Base-by-base conservation (phyloP, 2,888 invertebrate genomes). In the Chelonus formosanus region DNA sequence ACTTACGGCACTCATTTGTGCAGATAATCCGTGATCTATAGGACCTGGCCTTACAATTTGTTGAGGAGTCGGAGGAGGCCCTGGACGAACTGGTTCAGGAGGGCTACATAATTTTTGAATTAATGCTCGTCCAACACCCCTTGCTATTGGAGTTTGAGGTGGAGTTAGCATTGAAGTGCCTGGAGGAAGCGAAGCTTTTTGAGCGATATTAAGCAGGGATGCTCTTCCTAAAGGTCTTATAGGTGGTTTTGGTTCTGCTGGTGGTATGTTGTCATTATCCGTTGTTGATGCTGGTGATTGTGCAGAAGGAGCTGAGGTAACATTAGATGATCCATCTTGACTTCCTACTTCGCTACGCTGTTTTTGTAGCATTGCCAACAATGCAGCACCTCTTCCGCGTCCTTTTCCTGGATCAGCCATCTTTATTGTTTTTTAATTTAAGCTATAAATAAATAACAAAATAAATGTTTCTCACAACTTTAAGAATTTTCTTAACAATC, bases 391-490 rank as follows among this genome's bases (percentile, higher is more conserved):
- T 7, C 60, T 35, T 4, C 60, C 60, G 40, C 31, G 20, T 6
- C 60, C 43, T 50, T n/a, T 20, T 31, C 60, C 50, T 8, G 60
- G 50, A 8, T 60, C 60, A 36, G 60, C 31, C 60, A 60, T 60
- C 43, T 40, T 50, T 20, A 20, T 20, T 20, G 20, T 20, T 44
- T 44, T 44, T 44, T 8, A 8, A 44, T 5, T 7, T 5, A 44
- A 7, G n/a, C n/a, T 8, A 5, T 44, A 44, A 44, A 44, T 44
- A 8, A 3, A 7, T 3, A 44, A 44, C 7, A 44, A 44, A 44
- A 44, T 8, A 8, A 44, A 4, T 5, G n/a, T 6, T 55, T 8
- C 2, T 34, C 4, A 31, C 5, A 32, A 32, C 10, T n/a, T n/a
- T n/a, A n/a, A n/a, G n/a, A n/a, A n/a, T n/a, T n/a, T n/a, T n/a